Percentiles rank a stretch among this genome's conserved stretches.
These are phyloP conservation scores for Fulica atra DNA, from an alignment of 2,113 vertebrate genomes.

Conservation along the genomic window DNA sequence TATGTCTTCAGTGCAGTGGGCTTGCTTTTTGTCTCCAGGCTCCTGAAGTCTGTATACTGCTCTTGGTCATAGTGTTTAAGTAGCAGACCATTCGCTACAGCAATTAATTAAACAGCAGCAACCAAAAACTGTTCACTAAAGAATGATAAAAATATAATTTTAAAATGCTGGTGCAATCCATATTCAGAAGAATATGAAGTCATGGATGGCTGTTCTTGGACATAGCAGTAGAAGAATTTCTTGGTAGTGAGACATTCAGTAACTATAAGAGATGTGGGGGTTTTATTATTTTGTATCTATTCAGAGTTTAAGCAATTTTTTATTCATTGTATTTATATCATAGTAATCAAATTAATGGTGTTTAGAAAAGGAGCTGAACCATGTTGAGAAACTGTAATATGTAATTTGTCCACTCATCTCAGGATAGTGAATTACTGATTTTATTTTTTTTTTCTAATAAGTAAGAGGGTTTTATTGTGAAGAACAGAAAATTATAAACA, in stretches of 20 bases:
- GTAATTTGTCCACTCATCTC: neutral
- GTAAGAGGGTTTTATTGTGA: neutral
- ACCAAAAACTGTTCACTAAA: neutral
- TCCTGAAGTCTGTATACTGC: neutral
- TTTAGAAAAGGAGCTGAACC: neutral
- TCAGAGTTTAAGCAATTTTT: neutral
- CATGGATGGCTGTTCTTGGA: neutral
- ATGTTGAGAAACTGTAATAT: neutral
- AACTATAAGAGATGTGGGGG: neutral
- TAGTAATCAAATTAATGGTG: neutral
- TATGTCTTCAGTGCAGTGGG: slow-evolving; percentile 12
- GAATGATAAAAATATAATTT: neutral
- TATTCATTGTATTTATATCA: neutral
- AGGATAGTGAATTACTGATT: neutral
- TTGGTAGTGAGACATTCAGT: neutral
- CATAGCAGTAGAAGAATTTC: neutral
- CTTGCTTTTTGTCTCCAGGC: neutral
- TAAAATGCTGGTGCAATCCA: neutral
- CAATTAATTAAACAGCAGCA: slow-evolving; percentile 14
- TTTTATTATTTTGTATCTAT: neutral
- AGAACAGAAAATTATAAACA: neutral
- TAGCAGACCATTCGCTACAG: slow-evolving; percentile 11
- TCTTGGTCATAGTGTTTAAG: slow-evolving; percentile 24
- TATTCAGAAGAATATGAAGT: neutral
- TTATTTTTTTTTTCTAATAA: no score